Percentiles rank a stretch among this genome's conserved stretches.
Evolutionary conservation across 2,113 vertebrate genomes (phyloP).

Genomic region (Choloepus hoffmanni): DNA sequence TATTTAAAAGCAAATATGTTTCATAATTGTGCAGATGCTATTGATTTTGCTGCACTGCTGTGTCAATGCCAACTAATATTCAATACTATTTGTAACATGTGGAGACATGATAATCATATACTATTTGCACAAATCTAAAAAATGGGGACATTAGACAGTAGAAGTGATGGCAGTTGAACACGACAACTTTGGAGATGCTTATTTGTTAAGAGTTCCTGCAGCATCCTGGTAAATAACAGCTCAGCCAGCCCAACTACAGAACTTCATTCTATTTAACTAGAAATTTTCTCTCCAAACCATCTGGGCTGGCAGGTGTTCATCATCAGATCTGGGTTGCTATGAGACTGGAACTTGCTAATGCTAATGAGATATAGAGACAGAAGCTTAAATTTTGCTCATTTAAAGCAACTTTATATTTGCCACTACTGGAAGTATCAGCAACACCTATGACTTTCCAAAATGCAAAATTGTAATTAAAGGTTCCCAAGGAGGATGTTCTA

Average conservation of each 20-base stretch:
- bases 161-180: conserved; percentile 62
- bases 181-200: conserved; percentile 69
- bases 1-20: conserved; percentile 63
- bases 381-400: conserved; percentile 81
- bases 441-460: conserved; percentile 70
- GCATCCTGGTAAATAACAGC: conserved; percentile 78
- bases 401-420: conserved; percentile 78
- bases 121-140: conserved; percentile 32
- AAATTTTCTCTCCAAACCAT: conserved; percentile 85
- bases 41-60: conserved; percentile 55
- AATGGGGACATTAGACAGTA: not conserved
- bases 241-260: conserved; percentile 74
- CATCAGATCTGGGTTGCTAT: conserved; percentile 86
- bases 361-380: conserved; percentile 83
- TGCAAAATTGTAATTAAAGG: conserved; percentile 68
- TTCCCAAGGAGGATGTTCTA: conserved; percentile 42
- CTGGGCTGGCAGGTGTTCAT: conserved; percentile 88
- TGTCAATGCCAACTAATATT: conserved; percentile 44
- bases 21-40: conserved; percentile 58
- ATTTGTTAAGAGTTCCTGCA: conserved; percentile 76
- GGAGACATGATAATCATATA: conserved; percentile 37
- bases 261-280: conserved; percentile 83
- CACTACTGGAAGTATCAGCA: conserved; percentile 54
- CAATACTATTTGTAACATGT: conserved; percentile 52
- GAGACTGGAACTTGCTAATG: conserved; percentile 84